Percentiles rank a stretch among this genome's conserved stretches.
Conservation (phyloP, 1,140 invertebrate species). For the Sinonovacula constricta region DNA sequence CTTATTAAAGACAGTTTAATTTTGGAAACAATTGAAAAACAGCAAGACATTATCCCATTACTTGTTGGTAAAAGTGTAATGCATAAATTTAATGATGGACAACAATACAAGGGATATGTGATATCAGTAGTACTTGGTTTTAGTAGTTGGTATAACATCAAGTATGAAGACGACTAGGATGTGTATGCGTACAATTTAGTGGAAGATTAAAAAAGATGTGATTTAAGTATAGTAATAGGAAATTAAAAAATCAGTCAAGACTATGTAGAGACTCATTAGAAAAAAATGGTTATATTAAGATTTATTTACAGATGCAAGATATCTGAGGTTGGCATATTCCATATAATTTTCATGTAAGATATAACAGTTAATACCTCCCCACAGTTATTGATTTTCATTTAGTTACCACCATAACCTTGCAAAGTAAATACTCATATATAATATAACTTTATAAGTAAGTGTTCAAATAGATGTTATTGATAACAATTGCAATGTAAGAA, state of each 20-base stretch:
- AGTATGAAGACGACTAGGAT: neutral
- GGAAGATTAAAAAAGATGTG: no score
- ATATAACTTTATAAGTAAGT: neutral
- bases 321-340: neutral
- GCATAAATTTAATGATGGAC: constrained; percentile 1
- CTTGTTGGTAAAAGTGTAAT: constrained; percentile 19
- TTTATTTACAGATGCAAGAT: neutral
- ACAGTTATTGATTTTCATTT: no score
- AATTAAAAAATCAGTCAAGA: neutral
- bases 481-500: neutral
- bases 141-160: neutral
- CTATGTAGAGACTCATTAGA: neutral
- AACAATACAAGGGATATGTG: constrained; percentile 13
- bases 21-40: neutral
- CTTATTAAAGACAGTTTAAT: neutral
- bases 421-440: neutral
- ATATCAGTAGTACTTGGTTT: constrained; percentile 20
- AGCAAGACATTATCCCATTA: neutral
- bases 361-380: neutral
- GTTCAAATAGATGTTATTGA: neutral
- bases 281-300: neutral
- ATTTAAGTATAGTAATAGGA: no score
- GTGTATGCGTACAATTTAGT: no score
- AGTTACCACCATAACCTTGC: neutral
- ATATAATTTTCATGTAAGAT: neutral